Conservation (phyloP, 2,797 vertebrate genomes). For the Limnodromus scolopaceus region DNA sequence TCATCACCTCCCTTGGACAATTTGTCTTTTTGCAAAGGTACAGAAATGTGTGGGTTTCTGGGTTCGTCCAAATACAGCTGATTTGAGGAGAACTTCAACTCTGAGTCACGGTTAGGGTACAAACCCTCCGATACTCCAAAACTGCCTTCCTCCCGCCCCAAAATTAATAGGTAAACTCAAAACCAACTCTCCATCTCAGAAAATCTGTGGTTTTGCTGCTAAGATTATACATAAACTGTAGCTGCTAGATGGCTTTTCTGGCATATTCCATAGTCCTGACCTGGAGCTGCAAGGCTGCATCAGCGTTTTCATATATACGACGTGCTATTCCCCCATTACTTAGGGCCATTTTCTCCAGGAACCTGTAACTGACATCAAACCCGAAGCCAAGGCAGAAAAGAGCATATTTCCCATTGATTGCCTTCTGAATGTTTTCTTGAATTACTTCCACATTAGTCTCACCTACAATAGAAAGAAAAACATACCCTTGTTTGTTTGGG, state of each 20-base stretch:
- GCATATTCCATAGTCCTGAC: conserved; percentile 63
- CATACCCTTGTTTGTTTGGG: accelerated
- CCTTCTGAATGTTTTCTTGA: conserved; percentile 79
- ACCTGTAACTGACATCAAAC: conserved; percentile 88
- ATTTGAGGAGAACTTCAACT: not conserved
- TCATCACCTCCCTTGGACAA: not conserved
- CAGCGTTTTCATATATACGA: conserved; percentile 90
- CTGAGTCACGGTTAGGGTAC: not conserved
- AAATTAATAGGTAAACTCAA: not conserved
- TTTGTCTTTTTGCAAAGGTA: not conserved
- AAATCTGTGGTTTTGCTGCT: not conserved
- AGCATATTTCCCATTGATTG: conserved; percentile 79
- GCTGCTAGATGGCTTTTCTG: not conserved
- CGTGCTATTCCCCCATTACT: conserved; percentile 86
- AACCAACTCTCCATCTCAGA: not conserved
- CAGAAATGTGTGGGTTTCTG: not conserved
- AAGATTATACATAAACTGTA: not conserved
- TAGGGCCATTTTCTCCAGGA: conserved; percentile 91
- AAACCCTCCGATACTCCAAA: not conserved
- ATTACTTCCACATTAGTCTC: conserved; percentile 65
- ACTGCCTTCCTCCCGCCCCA: not conserved
- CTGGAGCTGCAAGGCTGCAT: conserved; percentile 91
- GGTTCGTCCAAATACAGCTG: not conserved
- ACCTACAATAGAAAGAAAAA: conserved; percentile 41
- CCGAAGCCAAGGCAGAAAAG: conserved; percentile 94